These are phyloP conservation scores for Drosophila miranda DNA, from an alignment of 1,140 invertebrate species.

Conservation along the genomic window DNA sequence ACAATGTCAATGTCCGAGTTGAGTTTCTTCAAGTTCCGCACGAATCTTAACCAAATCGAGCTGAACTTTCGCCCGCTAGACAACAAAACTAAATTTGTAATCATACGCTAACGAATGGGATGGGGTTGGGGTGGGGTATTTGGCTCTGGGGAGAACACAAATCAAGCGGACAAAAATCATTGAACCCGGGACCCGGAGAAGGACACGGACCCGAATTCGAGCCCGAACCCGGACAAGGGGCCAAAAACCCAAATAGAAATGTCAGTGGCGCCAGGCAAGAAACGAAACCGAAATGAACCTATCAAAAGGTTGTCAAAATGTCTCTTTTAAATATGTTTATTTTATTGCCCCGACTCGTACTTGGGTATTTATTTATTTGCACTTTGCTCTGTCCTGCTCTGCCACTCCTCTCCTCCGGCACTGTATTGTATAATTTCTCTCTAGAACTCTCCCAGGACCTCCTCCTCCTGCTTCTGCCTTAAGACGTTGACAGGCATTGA, in stretches of 20 bases:
- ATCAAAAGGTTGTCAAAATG: conserved; percentile 77
- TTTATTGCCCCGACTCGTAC: conserved; percentile 64
- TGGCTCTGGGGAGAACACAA: conserved; percentile 10
- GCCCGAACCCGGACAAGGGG: too few relatives aligned
- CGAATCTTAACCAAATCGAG: conserved; percentile 33
- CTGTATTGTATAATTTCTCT: conserved; percentile 62
- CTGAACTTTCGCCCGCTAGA: conserved; percentile 30
- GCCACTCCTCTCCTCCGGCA: conserved; percentile 2
- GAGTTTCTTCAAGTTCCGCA: conserved; percentile 22
- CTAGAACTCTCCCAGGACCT: too few relatives aligned
- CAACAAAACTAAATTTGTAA: conserved; percentile 29
- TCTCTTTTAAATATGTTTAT: conserved; percentile 79
- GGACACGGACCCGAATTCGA: not conserved
- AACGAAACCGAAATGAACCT: conserved; percentile 71
- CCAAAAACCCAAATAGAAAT: conserved; percentile 25
- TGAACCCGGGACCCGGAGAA: conserved; percentile 42
- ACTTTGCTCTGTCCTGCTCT: conserved; percentile 18
- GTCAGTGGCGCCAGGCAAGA: conserved; percentile 30
- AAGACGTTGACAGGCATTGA: conserved; percentile 69
- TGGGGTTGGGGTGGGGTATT: not conserved
- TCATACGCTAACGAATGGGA: conserved; percentile 19
- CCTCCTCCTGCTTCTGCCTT: conserved; percentile 19
- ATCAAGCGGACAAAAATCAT: conserved; percentile 58
- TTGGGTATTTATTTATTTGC: conserved; percentile 73
- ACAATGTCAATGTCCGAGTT: conserved; percentile 31